Evolutionary conservation across 1,140 invertebrate species (phyloP).

Genomic region (Vanessa atalanta): DNA sequence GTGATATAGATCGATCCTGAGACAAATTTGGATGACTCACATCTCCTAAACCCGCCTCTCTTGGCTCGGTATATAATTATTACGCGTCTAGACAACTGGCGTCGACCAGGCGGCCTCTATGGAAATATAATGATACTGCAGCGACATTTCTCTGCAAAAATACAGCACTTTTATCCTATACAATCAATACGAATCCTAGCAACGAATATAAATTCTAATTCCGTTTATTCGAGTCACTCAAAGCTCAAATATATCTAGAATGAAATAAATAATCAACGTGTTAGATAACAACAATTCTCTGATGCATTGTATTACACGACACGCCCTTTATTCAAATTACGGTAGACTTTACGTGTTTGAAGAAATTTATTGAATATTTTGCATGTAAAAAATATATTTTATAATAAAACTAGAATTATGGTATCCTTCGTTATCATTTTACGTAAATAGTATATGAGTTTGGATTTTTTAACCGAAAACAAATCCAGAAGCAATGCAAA

Average conservation of each 20-base stretch:
- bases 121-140: conserved; percentile 67
- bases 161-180: not conserved
- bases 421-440: too few species aligned
- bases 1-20: conserved; percentile 68
- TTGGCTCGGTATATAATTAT: conserved; percentile 76
- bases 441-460: too few species aligned
- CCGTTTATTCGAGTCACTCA: too few species aligned
- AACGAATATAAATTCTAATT: not conserved
- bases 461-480: too few species aligned
- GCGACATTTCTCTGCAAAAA: conserved; percentile 45
- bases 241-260: not conserved
- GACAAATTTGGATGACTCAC: conserved; percentile 73
- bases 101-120: conserved; percentile 70
- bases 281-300: conserved; percentile 13
- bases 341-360: not conserved
- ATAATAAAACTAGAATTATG: not conserved
- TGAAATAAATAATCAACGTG: conserved; percentile 13
- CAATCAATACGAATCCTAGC: not conserved
- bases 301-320: conserved; percentile 7
- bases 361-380: not conserved
- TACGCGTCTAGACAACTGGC: conserved; percentile 74
- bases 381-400: not conserved
- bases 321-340: conserved; percentile 27
- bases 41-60: conserved; percentile 61
- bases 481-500: too few species aligned